Percentiles rank a stretch among this genome's conserved stretches.
These are phyloP conservation scores for Drosophila pallidifrons DNA, from an alignment of 1,140 invertebrate species.

Conservation along the genomic window DNA sequence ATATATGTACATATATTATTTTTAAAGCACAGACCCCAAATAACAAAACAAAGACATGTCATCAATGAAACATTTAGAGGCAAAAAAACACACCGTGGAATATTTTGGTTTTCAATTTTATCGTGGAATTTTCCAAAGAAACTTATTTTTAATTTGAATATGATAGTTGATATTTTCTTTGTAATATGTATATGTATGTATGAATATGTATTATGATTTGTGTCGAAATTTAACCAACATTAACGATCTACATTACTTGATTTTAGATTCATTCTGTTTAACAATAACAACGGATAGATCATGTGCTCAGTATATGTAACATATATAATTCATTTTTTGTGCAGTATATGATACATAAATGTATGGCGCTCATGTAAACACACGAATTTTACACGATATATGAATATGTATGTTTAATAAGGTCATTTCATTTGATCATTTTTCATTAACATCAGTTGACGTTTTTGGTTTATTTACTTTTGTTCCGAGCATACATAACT, in stretches of 20 bases:
- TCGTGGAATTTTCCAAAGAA: constrained; percentile 12
- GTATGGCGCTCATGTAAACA: neutral
- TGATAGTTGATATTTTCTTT: constrained; percentile 21
- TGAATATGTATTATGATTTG: constrained; percentile 16
- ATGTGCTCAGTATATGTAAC: constrained; percentile 26
- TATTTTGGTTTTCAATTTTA: constrained; percentile 6
- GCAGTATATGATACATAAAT: neutral
- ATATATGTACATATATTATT: neutral
- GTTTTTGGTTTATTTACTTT: constrained; percentile 14
- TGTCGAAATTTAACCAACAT: constrained; percentile 32
- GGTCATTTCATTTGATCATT: constrained; percentile 1
- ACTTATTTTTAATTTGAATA: constrained; percentile 3
- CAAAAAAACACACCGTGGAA: neutral
- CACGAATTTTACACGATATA: neutral
- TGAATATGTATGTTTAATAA: constrained; percentile 29
- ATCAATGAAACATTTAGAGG: neutral
- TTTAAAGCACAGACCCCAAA: neutral
- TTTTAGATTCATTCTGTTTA: constrained; percentile 24
- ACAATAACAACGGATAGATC: constrained; percentile 43
- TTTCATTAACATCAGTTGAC: constrained; percentile 15
- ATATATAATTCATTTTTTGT: neutral
- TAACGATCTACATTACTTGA: constrained; percentile 25
- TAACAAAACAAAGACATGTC: neutral
- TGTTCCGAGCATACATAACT: neutral
- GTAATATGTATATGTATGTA: constrained; percentile 16